Conservation (phyloP, 2,888 invertebrate genomes). For the Crocallis elinguaria region DNA sequence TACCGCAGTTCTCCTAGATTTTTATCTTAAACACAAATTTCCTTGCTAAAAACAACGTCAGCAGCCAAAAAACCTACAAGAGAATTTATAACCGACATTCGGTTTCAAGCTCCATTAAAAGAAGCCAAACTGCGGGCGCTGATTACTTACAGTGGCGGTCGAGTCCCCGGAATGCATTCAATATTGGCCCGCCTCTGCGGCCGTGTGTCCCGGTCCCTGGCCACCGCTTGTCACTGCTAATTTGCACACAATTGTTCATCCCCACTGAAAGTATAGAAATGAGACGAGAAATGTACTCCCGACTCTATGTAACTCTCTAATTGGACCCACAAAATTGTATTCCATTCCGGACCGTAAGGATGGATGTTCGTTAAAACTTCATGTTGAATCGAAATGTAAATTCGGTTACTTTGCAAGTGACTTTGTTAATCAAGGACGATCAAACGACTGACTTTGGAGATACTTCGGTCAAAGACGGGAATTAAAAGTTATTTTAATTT, state of each 20-base stretch:
- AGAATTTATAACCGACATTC: not conserved
- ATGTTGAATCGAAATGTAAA: conserved; percentile 61
- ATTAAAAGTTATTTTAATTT: conserved; percentile 28
- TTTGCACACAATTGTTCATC: conserved; percentile 82
- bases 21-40: not conserved
- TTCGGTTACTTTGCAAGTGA: conserved; percentile 53
- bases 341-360: conserved; percentile 51
- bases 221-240: conserved; percentile 75
- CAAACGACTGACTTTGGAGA: conserved; percentile 42
- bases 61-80: not conserved
- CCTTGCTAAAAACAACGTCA: not conserved
- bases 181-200: not conserved
- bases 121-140: not conserved
- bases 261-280: conserved; percentile 73
- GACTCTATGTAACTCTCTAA: conserved; percentile 70
- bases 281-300: conserved; percentile 68
- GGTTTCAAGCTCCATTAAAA: not conserved
- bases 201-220: conserved; percentile 64
- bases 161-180: not conserved
- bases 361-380: conserved; percentile 65
- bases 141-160: conserved; percentile 1
- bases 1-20: not conserved
- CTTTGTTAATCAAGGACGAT: conserved; percentile 53
- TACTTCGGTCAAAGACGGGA: conserved; percentile 23
- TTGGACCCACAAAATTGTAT: conserved; percentile 66